Percentiles rank a stretch among this genome's conserved stretches.
phyloP scores from a whole-genome alignment of 2,888 invertebrate genomes.

The Ypsolopha scabrella region DNA sequence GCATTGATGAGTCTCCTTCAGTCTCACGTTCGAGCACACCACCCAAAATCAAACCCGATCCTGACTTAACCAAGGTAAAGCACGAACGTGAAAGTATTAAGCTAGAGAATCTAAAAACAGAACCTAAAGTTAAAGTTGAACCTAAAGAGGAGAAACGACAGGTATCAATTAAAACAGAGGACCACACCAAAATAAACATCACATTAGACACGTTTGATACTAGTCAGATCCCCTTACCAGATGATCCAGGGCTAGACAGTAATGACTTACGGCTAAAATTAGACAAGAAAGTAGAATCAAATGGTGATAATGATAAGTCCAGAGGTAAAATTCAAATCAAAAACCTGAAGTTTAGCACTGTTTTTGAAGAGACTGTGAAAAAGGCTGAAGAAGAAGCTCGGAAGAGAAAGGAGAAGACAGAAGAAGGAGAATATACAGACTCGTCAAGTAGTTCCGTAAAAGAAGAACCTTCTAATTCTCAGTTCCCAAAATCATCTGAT shows the following conservation, averaged over 20 bases:
- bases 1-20: conserved; percentile 21
- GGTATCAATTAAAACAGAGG: conserved; percentile 29
- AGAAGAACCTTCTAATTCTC: conserved; percentile 42
- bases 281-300: conserved; percentile 32
- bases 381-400: conserved; percentile 74
- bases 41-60: conserved; percentile 27
- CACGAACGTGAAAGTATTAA: conserved; percentile 9
- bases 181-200: conserved; percentile 14
- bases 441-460: conserved; percentile 47
- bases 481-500: conserved; percentile 59
- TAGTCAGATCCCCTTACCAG: conserved; percentile 50
- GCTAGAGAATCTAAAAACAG: conserved; percentile 18
- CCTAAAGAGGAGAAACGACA: conserved; percentile 16
- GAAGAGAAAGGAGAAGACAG: conserved; percentile 70
- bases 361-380: conserved; percentile 75
- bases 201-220: conserved; percentile 30
- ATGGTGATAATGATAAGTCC: conserved; percentile 40
- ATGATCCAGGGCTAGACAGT: conserved; percentile 19
- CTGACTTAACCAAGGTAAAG: conserved; percentile 15
- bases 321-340: conserved; percentile 76
- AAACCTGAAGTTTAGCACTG: conserved; percentile 75
- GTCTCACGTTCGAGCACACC: conserved; percentile 30
- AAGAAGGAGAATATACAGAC: conserved; percentile 74
- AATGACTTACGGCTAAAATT: conserved; percentile 30
- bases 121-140: conserved; percentile 22